phyloP scores from a whole-genome alignment of 2,888 invertebrate genomes.

The Hybos culiciformis region DNA sequence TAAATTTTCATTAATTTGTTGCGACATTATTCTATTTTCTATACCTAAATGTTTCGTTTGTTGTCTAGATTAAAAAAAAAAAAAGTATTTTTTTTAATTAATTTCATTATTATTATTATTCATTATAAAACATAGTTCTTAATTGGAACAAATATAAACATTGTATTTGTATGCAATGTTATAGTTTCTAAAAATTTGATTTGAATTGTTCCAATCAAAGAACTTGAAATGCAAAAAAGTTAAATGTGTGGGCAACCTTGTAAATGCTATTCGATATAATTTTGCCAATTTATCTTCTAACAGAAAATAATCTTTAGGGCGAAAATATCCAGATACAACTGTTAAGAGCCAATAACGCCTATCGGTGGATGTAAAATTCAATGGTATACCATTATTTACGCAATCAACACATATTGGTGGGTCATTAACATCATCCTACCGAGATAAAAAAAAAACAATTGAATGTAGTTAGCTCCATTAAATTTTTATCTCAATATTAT shows the following conservation, averaged over 20 bases:
- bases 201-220: too few species aligned
- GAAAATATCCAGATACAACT: conserved; percentile 45
- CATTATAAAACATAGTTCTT: neutral
- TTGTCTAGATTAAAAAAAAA: conserved; percentile 54
- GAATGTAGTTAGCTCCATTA: neutral
- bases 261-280: conserved; percentile 67
- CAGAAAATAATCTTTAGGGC: conserved; percentile 44
- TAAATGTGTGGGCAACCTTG: too few species aligned
- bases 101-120: too few species aligned
- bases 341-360: conserved; percentile 71
- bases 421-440: neutral
- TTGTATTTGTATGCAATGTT: neutral
- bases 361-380: conserved; percentile 39
- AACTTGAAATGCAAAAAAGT: conserved; percentile 16
- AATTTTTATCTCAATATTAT: conserved; percentile 16
- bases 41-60: conserved; percentile 70
- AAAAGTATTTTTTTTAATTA: too few species aligned
- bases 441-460: neutral
- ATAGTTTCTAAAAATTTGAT: too few species aligned
- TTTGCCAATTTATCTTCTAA: conserved; percentile 61
- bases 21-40: neutral
- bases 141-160: neutral
- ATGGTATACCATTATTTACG: conserved; percentile 22
- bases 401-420: conserved; percentile 20
- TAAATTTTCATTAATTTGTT: neutral